phyloP scores from a whole-genome alignment of 2,888 invertebrate genomes.

The Spodoptera exigua region DNA sequence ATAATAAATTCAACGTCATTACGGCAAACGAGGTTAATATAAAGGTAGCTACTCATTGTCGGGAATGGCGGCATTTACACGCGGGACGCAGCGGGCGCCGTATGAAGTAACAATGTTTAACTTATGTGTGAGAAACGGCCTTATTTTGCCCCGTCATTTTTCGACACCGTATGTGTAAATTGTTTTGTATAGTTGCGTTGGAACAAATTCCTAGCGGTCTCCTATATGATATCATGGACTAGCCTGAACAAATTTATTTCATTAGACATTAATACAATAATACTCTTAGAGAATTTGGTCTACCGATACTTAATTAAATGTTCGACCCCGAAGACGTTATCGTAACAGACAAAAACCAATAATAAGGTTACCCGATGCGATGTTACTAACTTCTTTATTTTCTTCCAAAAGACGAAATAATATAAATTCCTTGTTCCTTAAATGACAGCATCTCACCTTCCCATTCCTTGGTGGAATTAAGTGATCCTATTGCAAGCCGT shows the following conservation, averaged over 20 bases:
- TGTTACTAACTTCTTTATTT: conserved; percentile 11
- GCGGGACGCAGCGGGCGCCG: conserved; percentile 35
- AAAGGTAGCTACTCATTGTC: conserved; percentile 69
- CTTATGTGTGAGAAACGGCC: conserved; percentile 48
- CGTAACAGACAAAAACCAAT: no score
- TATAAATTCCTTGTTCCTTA: conserved; percentile 27
- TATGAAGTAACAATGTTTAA: conserved; percentile 53
- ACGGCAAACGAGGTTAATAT: conserved; percentile 72
- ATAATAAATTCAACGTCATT: conserved; percentile 73
- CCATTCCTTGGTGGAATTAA: conserved; percentile 42
- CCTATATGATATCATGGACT: background rate
- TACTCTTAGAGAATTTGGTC: no score
- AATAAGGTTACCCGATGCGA: background rate
- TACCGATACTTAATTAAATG: no score
- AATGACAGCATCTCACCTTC: conserved; percentile 37
- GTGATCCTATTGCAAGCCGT: conserved; percentile 48
- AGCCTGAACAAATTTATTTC: no score
- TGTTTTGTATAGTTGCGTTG: conserved; percentile 30
- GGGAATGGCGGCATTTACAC: conserved; percentile 66
- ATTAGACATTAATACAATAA: no score
- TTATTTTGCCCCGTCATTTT: conserved; percentile 45
- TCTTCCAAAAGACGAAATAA: conserved; percentile 11
- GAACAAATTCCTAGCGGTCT: conserved; percentile 10
- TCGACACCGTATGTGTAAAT: conserved; percentile 25
- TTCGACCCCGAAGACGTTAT: no score